Percentiles rank a stretch among this genome's conserved stretches.
Evolutionary conservation across 2,797 vertebrate species (phyloP).

Genomic region (Manis javanica): DNA sequence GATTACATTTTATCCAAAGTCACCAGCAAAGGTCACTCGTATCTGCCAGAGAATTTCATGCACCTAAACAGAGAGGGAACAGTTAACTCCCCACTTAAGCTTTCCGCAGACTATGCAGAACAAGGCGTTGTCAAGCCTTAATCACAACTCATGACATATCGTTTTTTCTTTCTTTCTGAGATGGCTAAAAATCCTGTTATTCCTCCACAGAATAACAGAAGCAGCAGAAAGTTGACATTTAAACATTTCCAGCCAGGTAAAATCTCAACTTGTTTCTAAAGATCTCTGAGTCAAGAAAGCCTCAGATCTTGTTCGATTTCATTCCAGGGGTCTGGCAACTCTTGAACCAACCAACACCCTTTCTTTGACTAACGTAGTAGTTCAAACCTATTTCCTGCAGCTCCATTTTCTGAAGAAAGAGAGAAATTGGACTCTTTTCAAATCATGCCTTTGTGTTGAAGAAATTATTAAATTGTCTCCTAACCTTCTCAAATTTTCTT

Average conservation of each 20-base stretch:
- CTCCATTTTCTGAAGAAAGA: neutral
- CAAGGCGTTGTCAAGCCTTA: neutral
- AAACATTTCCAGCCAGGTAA: neutral
- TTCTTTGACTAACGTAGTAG: neutral
- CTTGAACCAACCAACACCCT: neutral
- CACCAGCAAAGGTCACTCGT: neutral
- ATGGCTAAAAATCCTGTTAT: neutral
- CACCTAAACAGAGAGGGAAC: neutral
- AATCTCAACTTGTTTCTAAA: conserved; percentile 42
- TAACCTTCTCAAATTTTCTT: conserved; percentile 3
- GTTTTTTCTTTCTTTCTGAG: neutral
- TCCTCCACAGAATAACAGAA: neutral
- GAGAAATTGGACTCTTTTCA: neutral
- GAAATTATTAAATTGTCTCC: neutral
- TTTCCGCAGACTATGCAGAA: neutral
- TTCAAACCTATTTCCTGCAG: neutral
- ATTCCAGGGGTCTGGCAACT: neutral
- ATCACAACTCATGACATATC: neutral
- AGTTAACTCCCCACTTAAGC: neutral
- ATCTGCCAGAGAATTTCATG: neutral
- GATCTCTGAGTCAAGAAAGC: neutral
- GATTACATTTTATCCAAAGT: neutral
- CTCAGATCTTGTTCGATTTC: neutral
- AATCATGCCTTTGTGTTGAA: neutral
- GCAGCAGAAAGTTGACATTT: neutral